Base-by-base conservation (phyloP, 1,140 invertebrate species). In the Drosophila parabipectinata region DNA sequence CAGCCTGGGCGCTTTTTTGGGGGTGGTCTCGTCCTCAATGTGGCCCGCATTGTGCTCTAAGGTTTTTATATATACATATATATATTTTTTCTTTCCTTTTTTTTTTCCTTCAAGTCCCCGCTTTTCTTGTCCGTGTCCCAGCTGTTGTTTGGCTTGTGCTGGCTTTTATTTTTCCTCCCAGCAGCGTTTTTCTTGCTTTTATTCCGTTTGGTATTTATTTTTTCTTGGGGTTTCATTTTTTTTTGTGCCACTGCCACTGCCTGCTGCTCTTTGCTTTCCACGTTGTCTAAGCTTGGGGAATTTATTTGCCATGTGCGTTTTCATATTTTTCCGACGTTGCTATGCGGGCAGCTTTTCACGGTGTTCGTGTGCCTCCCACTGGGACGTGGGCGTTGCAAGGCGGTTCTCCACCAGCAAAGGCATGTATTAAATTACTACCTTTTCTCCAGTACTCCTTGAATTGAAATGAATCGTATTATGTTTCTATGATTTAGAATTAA, bases 231-330 rank as follows among this genome's bases (percentile, higher is more conserved):
- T 37, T 48, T 39, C 30, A 21, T 37, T 44, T 39, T 34, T 37
- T 44, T 39, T 34, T 18, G 14, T 44, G 39, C 39, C 14, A 8
- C n/a, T 59, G 18, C 18, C 12, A 14, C 14, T 50, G 30, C 18
- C 14, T 50, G 18, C 51, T 71, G 18, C 51, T 58, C 45, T 57
- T 34, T 47, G 53, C 54, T 80, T 81, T 64, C 64, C 57, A 60
- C 58, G 59, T 63, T 72, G 78, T 74, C 74, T 87, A 78, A 85
- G 82, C 83, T 81, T 32, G 51, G 64, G 56, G 66, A 87, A 87
- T 87, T 87, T 87, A 75, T 83, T 67, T 83, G 73, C 78, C 78
- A 81, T 83, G 79, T 81, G 79, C 78, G 69, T 77, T 48, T 75
- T 75, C 66, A 81, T 83, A 83, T 83, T 81, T 83, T 78, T 32